Evolutionary conservation across 2,888 invertebrate genomes (phyloP).

Genomic region (Dynastes grantii): DNA sequence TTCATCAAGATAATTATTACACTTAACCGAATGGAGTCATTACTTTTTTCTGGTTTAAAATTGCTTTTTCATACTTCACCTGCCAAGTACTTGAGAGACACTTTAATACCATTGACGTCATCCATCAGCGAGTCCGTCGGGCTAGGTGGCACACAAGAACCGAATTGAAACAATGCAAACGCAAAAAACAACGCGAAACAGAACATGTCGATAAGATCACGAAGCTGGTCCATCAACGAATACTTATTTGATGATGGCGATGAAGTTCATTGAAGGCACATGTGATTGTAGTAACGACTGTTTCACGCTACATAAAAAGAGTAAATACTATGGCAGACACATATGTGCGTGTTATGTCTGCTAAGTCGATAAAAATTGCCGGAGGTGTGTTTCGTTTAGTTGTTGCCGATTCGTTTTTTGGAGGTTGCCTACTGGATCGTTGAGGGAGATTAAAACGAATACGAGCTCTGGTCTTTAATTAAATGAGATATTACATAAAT

Average conservation of each 20-base stretch:
- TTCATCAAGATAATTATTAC: background rate
- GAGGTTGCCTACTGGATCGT: constrained; percentile 4
- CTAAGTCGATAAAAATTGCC: constrained; percentile 43
- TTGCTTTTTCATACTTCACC: constrained; percentile 27
- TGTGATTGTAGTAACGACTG: constrained; percentile 29
- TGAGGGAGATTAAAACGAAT: constrained; percentile 5
- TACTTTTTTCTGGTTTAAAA: background rate
- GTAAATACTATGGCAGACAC: constrained; percentile 41
- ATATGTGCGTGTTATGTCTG: constrained; percentile 39
- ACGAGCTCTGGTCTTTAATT: constrained; percentile 3
- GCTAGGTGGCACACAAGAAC: constrained; percentile 51
- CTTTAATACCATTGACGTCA: constrained; percentile 50
- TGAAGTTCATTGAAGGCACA: constrained; percentile 43
- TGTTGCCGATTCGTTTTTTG: constrained; percentile 35
- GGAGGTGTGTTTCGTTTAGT: constrained; percentile 34
- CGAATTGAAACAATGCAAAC: constrained; percentile 2
- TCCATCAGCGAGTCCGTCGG: constrained; percentile 46
- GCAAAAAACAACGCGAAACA: constrained; percentile 23
- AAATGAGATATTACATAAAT: constrained; percentile 29
- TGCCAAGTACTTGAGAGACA: constrained; percentile 45
- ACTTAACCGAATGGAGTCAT: background rate
- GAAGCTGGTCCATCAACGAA: constrained; percentile 11
- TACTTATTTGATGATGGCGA: constrained; percentile 12
- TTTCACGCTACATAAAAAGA: constrained; percentile 28
- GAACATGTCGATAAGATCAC: constrained; percentile 20